phyloP scores from a whole-genome alignment of 2,113 vertebrate genomes.

The Ictalurus punctatus region DNA sequence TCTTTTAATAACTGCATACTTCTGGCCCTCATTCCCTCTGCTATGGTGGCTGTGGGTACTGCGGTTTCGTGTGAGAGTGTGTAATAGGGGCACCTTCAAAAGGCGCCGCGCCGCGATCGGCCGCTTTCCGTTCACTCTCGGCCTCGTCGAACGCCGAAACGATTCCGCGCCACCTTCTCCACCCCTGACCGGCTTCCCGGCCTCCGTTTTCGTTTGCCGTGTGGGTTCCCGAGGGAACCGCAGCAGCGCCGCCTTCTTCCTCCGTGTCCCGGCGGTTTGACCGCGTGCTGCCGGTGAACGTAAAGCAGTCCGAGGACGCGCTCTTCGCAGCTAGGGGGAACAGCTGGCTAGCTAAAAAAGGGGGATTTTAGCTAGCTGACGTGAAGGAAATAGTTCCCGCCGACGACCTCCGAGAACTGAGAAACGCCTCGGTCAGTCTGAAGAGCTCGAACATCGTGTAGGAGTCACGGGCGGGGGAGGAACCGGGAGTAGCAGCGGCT shows the following conservation, averaged over 20 bases:
- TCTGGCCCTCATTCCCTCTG: constrained; percentile 5
- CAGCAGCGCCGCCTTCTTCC: constrained; percentile 1
- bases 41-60: constrained; percentile 1
- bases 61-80: constrained; percentile 33
- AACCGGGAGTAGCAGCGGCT: background rate
- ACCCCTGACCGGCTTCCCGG: background rate
- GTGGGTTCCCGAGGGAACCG: constrained; percentile 7
- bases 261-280: background rate
- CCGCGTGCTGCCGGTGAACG: background rate
- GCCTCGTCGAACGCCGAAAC: background rate
- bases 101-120: background rate
- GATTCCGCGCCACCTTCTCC: constrained; percentile 9
- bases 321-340: background rate
- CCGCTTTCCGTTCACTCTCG: background rate
- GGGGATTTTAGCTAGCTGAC: background rate
- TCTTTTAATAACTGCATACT: constrained; percentile 21
- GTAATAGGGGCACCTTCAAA: background rate
- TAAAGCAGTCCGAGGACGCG: constrained; percentile 4
- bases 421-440: background rate
- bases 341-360: background rate
- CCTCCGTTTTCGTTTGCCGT: background rate
- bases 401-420: background rate
- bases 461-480: background rate
- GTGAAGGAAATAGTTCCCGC: background rate
- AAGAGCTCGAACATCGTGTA: background rate